Base-by-base conservation (phyloP, 1,140 invertebrate genomes). In the Brachionus plicatilis region DNA sequence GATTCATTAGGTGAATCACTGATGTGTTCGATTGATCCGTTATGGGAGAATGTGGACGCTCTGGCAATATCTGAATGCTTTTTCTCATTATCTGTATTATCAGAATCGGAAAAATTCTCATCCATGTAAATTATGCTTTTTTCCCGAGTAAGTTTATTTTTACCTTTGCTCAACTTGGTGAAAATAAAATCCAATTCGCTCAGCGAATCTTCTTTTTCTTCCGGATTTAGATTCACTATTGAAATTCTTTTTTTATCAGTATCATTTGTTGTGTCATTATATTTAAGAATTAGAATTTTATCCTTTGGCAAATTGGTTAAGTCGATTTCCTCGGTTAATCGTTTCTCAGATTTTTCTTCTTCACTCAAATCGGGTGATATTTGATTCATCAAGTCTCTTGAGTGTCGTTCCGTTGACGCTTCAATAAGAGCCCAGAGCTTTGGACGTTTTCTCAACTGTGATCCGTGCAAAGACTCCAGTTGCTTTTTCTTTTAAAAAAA, bases 381-480 rank as follows among this genome's bases (percentile, higher is more conserved):
- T 76, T 76, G 72, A 65, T 82, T 82, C 20, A 82, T 82, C 9
- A 82, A 60, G 20, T 82, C 79, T 17, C 43, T 43, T 65, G 79
- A 82, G 1, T 56, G 79, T 17, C 79, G 14, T 41, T 82, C 79
- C 5, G 79, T 82, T n/a, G 79, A 82, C 1, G 79, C 79, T 65
- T 82, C 79, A 14, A 82, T 82, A 3, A 82, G 33, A 9, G 79
- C 79, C 79, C 79, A 82, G 0, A 82, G 41, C 33, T 82, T 82
- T 9, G 79, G 79, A 24, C 79, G 20, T 68, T 82, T 82, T 65
- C 79, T 60, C 79, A 82, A 65, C 37, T 82, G 79, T 43, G 79
- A 82, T 45, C 41, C 65, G 14, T 82, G 79, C 37, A 82, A 29
- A 65, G 79, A 82, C n/a, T 82, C 79, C 8, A 82, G 11, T 82